phyloP scores from a whole-genome alignment of 1,140 invertebrate species.

The Drosophila seguyi region DNA sequence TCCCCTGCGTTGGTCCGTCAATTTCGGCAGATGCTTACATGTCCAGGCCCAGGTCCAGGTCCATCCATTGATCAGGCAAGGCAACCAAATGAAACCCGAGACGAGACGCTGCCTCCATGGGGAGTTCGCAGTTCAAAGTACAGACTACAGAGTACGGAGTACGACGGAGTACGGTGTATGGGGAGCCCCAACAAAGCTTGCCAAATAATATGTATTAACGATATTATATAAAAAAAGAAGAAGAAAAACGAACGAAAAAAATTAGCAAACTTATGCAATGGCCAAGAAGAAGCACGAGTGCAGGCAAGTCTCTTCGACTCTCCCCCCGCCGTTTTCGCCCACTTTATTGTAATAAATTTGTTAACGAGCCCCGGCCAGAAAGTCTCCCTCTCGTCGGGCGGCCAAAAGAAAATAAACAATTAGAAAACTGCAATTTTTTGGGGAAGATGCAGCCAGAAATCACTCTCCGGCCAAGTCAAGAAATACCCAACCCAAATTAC shows the following conservation, averaged over 20 bases:
- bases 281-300: conserved; percentile 63
- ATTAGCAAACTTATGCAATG: conserved; percentile 80
- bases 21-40: conserved; percentile 71
- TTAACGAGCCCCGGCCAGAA: conserved; percentile 49
- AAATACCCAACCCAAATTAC: conserved; percentile 68
- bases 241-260: conserved; percentile 40
- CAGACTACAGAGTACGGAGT: conserved; percentile 26
- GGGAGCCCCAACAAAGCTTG: conserved; percentile 49
- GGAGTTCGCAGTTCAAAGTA: conserved; percentile 81
- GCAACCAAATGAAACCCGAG: conserved; percentile 11
- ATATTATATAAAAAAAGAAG: conserved; percentile 84
- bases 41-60: conserved; percentile 58
- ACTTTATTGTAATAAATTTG: conserved; percentile 74
- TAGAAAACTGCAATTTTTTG: conserved; percentile 46
- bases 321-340: not conserved
- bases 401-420: conserved; percentile 44
- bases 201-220: conserved; percentile 85
- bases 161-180: not conserved
- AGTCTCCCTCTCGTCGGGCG: conserved; percentile 3
- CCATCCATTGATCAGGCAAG: conserved; percentile 73
- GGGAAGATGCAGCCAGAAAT: conserved; percentile 33
- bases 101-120: conserved; percentile 30
- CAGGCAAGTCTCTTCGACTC: conserved; percentile 5
- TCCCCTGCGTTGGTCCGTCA: conserved; percentile 35
- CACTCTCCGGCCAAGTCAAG: not conserved